Base-by-base conservation (phyloP, 2,113 vertebrate genomes). In the Phyllopteryx taeniolatus region DNA sequence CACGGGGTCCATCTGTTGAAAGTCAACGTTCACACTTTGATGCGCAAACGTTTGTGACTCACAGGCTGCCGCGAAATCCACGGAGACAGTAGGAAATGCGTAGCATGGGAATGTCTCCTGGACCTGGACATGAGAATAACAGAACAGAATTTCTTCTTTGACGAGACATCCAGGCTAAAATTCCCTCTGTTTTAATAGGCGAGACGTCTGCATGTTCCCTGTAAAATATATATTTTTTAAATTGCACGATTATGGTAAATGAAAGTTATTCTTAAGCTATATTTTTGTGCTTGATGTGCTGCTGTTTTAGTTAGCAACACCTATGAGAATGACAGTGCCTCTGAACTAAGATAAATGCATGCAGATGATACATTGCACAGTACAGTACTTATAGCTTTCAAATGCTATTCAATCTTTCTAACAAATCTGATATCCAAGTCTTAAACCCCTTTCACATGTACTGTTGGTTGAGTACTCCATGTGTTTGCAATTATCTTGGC, bases 1-100 rank as follows among this genome's bases (percentile, higher is more conserved):
- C 79, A 77, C 77, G 67, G 47, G 68, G 22, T 19, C 43, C 71
- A 62, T 77, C 60, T 53, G 65, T 90, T 79, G 68, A 77, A 82
- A 47, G 64, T 88, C 87, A 90, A 91, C 82, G 77, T 90, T 91
- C 85, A 85, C 85, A 89, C 73, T 83, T 43, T 15, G n/a, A 70
- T 79, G 86, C 81, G 73, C 66, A 79, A 74, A 83, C 20, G 68
- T 69, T 49, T 82, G 63, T 75, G 75, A 86, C 78, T 79, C 75
- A 83, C 46, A 68, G 62, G 71, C 68, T 61, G n/a, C 47, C 19
- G 53, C 77, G 60, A 68, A 69, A 66, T 71, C 80, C 60, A 79
- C 70, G 67, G 77, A 56, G 66, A 74, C 42, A 46, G 68, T 51
- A 14, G 67, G 35, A 57, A 20, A 80, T 35, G 17, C n/a, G 47